Percentiles rank a stretch among this genome's conserved stretches.
Conservation (phyloP, 2,888 invertebrate genomes). For the Ommatoiulus sabulosus region DNA sequence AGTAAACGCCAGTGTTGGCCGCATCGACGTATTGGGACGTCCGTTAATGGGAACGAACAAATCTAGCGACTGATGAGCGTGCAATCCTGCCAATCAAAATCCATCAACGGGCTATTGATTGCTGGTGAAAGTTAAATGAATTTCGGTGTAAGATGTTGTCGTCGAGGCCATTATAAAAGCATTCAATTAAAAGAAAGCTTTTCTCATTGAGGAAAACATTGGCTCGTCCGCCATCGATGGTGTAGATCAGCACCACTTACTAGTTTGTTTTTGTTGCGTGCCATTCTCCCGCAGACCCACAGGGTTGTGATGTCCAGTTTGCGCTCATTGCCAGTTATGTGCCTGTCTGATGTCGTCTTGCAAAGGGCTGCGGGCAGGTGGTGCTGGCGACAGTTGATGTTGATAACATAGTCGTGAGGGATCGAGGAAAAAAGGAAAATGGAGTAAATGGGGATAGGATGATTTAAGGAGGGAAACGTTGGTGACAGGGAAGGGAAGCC, state of each 20-base stretch:
- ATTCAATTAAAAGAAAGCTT: slow-evolving; percentile 31
- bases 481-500: no score
- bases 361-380: background rate
- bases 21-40: background rate
- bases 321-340: background rate
- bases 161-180: slow-evolving; percentile 9
- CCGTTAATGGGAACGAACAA: background rate
- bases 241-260: slow-evolving; percentile 29
- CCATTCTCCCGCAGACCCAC: background rate
- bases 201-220: background rate
- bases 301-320: background rate
- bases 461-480: no score
- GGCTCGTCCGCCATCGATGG: background rate
- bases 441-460: background rate
- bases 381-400: background rate
- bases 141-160: slow-evolving; percentile 14
- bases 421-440: background rate
- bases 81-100: background rate
- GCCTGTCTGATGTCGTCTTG: background rate
- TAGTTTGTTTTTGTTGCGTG: background rate
- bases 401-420: background rate
- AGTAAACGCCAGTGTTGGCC: background rate
- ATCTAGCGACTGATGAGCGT: background rate
- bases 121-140: slow-evolving; percentile 12
- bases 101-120: slow-evolving; percentile 9